Base-by-base conservation (phyloP, 2,888 invertebrate species). In the Drosophila austrosaltans region DNA sequence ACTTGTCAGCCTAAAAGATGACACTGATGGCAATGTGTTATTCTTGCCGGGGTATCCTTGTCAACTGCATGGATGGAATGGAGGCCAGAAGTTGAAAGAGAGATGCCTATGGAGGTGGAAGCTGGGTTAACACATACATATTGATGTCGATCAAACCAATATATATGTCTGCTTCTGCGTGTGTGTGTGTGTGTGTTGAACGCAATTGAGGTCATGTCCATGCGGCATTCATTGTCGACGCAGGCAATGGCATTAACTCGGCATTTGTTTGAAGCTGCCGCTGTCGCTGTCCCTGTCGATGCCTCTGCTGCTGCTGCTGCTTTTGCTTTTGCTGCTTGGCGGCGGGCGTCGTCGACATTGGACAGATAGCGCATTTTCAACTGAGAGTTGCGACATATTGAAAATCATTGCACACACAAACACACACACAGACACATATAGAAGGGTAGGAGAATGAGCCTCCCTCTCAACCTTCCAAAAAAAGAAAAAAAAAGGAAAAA, bases 151-250 rank as follows among this genome's bases (percentile, higher is more conserved):
- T 83, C 82, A 84, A 87, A 81, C 85, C 85, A 79, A 82, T 85
- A 77, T 67, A 62, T 61, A 44, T 75, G 63, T 53, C 36, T 48
- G 28, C 39, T 39, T 44, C 12, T 58, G 30, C 42, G 60, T 44
- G 30, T 39, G 63, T 48, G 53, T 36, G 61, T 56, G 10, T 40
- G 57, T 64, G 64, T 60, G 48, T 42, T 66, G 76, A 73, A 73
- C 72, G 79, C 85, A 87, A 88, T 89, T 87, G 87, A 87, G 88
- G 89, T 87, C 89, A 87, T 89, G 88, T 89, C 89, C 89, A 89
- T 86, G 87, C 78, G 83, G 86, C 86, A 87, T 87, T 81, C 76
- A 82, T 83, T 86, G 84, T 82, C 82, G 80, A 72, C 72, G 60
- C 44, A 48, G 48, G 76, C 68, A 71, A 64, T 69, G 61, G 71